Conservation (phyloP, 2,888 invertebrate species). For the Leptarthrus brevirostris region DNA sequence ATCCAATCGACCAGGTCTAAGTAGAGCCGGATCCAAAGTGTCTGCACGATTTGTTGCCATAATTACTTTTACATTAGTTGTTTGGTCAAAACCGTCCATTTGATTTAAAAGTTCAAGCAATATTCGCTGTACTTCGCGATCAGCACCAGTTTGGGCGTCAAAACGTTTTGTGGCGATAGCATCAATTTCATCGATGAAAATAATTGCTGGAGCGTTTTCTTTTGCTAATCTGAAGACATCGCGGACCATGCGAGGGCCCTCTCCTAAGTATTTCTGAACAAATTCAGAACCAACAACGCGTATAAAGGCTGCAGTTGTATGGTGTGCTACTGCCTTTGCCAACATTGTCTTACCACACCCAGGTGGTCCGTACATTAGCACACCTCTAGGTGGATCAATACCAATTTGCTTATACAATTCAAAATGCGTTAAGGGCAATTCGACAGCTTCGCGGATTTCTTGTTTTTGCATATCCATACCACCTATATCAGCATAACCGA, state of each 20-base stretch:
- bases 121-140: constrained; percentile 98
- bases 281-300: constrained; percentile 99
- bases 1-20: constrained; percentile 86
- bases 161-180: constrained; percentile 99
- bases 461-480: constrained; percentile 99
- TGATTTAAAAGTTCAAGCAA: constrained; percentile 96
- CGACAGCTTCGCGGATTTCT: constrained; percentile 98
- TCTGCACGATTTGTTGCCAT: constrained; percentile 98
- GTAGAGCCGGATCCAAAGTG: constrained; percentile 91
- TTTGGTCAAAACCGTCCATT: constrained; percentile 99
- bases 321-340: constrained; percentile 98
- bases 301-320: constrained; percentile 98
- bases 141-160: constrained; percentile 98
- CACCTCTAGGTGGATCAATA: constrained; percentile 98
- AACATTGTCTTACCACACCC: constrained; percentile 99
- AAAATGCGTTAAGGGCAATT: constrained; percentile 96
- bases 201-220: constrained; percentile 99
- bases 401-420: constrained; percentile 98
- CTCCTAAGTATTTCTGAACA: constrained; percentile 98
- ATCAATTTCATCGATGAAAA: constrained; percentile 99
- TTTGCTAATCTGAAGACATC: constrained; percentile 99
- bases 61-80: constrained; percentile 98
- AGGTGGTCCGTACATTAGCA: constrained; percentile 99
- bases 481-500: constrained; percentile 97
- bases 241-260: constrained; percentile 98